Percentiles rank a stretch among this genome's conserved stretches.
These are phyloP conservation scores for Macrostomum lignano DNA, from an alignment of 1,140 invertebrate genomes.

Conservation along the genomic window DNA sequence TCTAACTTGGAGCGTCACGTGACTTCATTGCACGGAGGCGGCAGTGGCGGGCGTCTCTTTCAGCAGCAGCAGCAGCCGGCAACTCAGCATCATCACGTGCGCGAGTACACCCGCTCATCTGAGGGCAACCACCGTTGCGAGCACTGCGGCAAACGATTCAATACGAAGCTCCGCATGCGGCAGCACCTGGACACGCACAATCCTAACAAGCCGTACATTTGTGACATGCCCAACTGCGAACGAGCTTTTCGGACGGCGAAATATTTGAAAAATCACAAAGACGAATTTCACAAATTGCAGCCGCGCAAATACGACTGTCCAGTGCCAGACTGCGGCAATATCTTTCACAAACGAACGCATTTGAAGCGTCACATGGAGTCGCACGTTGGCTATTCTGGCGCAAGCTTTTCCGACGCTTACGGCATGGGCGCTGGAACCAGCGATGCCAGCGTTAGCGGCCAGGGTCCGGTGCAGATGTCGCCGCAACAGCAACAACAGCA, in stretches of 20 bases:
- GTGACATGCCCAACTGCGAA: constrained; percentile 1
- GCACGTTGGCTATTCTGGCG: too few species aligned
- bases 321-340: not conserved
- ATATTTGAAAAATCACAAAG: constrained; percentile 6
- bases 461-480: too few species aligned
- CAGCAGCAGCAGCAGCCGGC: too few species aligned
- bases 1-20: too few species aligned
- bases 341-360: constrained; percentile 4
- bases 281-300: constrained; percentile 6
- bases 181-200: constrained; percentile 5
- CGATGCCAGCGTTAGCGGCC: too few species aligned
- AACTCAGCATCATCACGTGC: too few species aligned
- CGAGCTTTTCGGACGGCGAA: constrained; percentile 5
- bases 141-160: constrained; percentile 2
- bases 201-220: constrained; percentile 5
- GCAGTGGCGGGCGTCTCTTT: too few species aligned
- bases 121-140: constrained; percentile 1
- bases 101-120: too few species aligned
- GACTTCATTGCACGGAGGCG: too few species aligned
- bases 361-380: constrained; percentile 4
- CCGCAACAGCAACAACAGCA: too few species aligned
- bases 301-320: constrained; percentile 4
- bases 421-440: too few species aligned
- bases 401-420: too few species aligned
- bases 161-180: constrained; percentile 2